phyloP scores from a whole-genome alignment of 2,113 vertebrate species.

The Chlamydotis undulata region DNA sequence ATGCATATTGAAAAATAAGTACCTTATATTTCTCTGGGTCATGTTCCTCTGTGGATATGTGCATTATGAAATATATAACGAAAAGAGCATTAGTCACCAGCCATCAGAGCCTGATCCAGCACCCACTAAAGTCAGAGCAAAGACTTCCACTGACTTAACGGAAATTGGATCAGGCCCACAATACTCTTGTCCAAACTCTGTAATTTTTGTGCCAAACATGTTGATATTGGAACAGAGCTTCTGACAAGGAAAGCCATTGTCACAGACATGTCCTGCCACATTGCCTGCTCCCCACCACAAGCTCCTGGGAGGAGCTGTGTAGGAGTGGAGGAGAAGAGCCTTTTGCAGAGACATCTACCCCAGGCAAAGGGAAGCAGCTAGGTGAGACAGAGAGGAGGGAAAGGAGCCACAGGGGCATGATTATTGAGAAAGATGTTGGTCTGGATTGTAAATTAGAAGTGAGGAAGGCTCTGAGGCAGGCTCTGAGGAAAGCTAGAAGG shows the following conservation, averaged over 20 bases:
- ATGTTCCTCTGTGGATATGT: background rate
- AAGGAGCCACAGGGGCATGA: background rate
- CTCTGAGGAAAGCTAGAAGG: background rate
- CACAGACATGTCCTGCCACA: background rate
- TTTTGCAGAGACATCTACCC: background rate
- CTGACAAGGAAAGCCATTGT: background rate
- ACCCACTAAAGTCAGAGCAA: conserved; percentile 2
- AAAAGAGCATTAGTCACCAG: conserved; percentile 23
- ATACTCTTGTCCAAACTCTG: background rate
- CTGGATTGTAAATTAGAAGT: background rate
- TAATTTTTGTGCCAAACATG: background rate
- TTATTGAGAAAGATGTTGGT: background rate
- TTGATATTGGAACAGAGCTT: background rate
- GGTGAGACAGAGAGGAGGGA: background rate
- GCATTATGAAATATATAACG: conserved; percentile 1
- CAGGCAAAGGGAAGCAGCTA: background rate
- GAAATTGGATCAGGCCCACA: background rate
- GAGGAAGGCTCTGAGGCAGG: background rate
- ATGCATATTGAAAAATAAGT: conserved; percentile 38
- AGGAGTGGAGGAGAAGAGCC: background rate
- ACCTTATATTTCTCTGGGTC: conserved; percentile 7
- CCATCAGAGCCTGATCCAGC: background rate
- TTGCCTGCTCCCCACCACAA: background rate
- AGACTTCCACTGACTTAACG: conserved; percentile 9
- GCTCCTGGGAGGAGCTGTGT: background rate